These are phyloP conservation scores for Blera fallax DNA, from an alignment of 2,888 invertebrate species.

Conservation along the genomic window DNA sequence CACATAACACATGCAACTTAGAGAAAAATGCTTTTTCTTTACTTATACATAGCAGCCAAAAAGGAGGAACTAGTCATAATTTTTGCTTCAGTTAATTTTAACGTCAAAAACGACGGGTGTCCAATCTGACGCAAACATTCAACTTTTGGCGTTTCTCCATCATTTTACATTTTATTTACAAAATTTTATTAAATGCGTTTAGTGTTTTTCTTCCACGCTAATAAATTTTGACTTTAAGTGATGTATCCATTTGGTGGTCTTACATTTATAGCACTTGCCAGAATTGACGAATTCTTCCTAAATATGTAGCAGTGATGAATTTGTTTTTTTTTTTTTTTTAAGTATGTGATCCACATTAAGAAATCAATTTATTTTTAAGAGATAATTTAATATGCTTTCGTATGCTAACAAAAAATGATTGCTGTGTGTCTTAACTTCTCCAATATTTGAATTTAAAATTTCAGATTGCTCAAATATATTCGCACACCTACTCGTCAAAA, in stretches of 20 bases:
- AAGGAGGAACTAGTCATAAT: not conserved
- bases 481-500: too few relatives aligned
- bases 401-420: too few relatives aligned
- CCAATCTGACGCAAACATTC: not conserved
- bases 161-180: not conserved
- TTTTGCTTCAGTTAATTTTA: not conserved
- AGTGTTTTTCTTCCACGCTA: not conserved
- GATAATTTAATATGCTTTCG: too few relatives aligned
- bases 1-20: not conserved
- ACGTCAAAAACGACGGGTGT: not conserved
- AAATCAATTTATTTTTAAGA: too few relatives aligned
- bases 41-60: not conserved
- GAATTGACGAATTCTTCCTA: not conserved
- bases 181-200: not conserved
- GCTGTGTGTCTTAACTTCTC: too few relatives aligned
- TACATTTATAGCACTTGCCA: not conserved
- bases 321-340: not conserved
- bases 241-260: not conserved
- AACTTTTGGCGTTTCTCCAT: slow-evolving; percentile 4
- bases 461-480: too few relatives aligned
- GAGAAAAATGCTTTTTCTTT: not conserved
- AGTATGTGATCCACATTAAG: too few relatives aligned
- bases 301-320: not conserved
- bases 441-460: too few relatives aligned
- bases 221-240: not conserved